These are phyloP conservation scores for Oryzias javanicus DNA, from an alignment of 2,113 vertebrate genomes.

Conservation along the genomic window DNA sequence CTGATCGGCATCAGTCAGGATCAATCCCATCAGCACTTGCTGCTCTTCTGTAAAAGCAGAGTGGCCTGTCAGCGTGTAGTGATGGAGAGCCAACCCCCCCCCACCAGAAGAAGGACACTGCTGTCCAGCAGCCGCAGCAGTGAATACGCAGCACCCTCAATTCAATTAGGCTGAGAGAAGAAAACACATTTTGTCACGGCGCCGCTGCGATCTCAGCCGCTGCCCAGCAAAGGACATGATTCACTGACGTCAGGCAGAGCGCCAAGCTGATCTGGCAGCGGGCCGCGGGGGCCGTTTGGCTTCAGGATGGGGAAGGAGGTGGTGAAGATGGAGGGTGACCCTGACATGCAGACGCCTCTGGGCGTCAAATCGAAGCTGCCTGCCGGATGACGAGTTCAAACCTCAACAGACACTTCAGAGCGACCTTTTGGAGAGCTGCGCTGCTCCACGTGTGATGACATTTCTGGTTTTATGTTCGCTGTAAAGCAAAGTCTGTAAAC, in stretches of 20 bases:
- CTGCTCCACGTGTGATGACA: neutral
- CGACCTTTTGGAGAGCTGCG: neutral
- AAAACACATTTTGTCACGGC: conserved; percentile 34
- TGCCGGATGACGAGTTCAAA: conserved; percentile 26
- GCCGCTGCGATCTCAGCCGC: conserved; percentile 18
- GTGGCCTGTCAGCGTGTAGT: conserved; percentile 29
- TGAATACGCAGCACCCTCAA: conserved; percentile 39
- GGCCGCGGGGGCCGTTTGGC: conserved; percentile 18
- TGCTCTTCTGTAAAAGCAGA: conserved; percentile 6
- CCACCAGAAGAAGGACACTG: conserved; percentile 33
- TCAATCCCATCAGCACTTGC: conserved; percentile 38
- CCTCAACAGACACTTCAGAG: neutral
- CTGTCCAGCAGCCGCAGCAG: conserved; percentile 19
- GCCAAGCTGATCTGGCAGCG: conserved; percentile 50
- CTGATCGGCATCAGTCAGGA: conserved; percentile 15
- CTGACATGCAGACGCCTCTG: conserved; percentile 34
- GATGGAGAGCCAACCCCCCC: conserved; percentile 31
- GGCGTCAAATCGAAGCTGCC: conserved; percentile 1
- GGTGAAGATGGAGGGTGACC: conserved; percentile 15
- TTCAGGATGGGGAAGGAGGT: neutral
- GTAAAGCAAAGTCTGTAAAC: no score
- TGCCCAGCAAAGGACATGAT: conserved; percentile 39
- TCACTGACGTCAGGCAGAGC: conserved; percentile 33
- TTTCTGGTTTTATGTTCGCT: no score
- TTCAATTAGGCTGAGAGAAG: conserved; percentile 59